phyloP scores from a whole-genome alignment of 2,888 invertebrate species.

The Amblyteles armatorius region DNA sequence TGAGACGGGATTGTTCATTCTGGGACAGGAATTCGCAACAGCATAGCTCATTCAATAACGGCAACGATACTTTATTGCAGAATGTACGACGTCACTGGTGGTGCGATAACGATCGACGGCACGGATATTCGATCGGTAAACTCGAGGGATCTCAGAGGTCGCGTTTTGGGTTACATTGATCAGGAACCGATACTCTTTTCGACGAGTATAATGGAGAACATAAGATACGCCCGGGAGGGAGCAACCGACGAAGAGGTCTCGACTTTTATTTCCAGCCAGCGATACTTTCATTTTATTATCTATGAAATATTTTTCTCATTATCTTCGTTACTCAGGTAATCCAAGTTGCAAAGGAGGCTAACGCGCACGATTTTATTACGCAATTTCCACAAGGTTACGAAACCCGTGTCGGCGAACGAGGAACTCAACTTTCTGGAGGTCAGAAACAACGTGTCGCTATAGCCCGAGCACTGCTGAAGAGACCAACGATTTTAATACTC shows the following conservation, averaged over 20 bases:
- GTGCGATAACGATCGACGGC: conserved; percentile 91
- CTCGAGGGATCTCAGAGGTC: conserved; percentile 93
- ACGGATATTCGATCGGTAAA: conserved; percentile 90
- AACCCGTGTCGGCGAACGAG: conserved; percentile 95
- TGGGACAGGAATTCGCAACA: not conserved
- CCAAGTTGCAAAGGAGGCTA: conserved; percentile 93
- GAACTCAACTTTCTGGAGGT: conserved; percentile 96
- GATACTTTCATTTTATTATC: not conserved
- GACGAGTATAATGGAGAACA: conserved; percentile 96
- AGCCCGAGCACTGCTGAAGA: conserved; percentile 96
- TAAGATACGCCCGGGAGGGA: conserved; percentile 93
- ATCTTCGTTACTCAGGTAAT: conserved; percentile 86
- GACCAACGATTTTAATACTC: conserved; percentile 94
- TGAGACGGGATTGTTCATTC: not conserved
- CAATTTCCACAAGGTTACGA: conserved; percentile 93
- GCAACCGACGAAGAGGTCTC: conserved; percentile 89
- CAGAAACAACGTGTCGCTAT: conserved; percentile 98
- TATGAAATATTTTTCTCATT: not conserved
- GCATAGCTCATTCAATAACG: not conserved
- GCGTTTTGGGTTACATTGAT: conserved; percentile 94
- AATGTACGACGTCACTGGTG: conserved; percentile 93
- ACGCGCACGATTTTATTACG: conserved; percentile 95
- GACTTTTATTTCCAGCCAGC: not conserved
- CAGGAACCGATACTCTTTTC: conserved; percentile 98
- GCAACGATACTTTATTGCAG: conserved; percentile 82